phyloP scores from a whole-genome alignment of 1,140 invertebrate species.

The Panonychus citri region DNA sequence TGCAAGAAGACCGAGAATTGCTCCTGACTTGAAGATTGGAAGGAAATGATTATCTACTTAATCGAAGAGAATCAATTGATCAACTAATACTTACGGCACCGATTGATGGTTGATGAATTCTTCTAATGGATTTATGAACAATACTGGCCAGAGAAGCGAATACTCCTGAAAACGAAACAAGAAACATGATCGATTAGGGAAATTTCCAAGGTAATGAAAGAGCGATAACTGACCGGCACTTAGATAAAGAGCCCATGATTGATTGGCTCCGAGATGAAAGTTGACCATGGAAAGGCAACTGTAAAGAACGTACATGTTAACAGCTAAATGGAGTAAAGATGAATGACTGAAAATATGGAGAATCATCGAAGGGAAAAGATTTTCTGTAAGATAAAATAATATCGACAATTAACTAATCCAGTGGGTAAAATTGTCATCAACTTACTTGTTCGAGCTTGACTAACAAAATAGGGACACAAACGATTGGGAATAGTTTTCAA shows the following conservation, averaged over 20 bases:
- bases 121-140: constrained; percentile 42
- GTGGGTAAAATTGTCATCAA: not conserved
- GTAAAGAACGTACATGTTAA: constrained; percentile 88
- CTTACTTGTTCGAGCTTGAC: not conserved
- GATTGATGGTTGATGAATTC: constrained; percentile 44
- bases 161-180: constrained; percentile 28
- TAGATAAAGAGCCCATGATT: constrained; percentile 73
- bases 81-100: constrained; percentile 50
- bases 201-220: no score
- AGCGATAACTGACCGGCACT: constrained; percentile 33
- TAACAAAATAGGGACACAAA: not conserved
- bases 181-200: no score
- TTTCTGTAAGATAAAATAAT: not conserved
- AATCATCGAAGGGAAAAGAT: constrained; percentile 44
- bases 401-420: not conserved
- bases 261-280: constrained; percentile 62
- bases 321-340: constrained; percentile 53
- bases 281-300: constrained; percentile 41
- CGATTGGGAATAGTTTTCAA: not conserved
- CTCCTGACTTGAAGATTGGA: constrained; percentile 46
- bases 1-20: constrained; percentile 66
- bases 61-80: constrained; percentile 1
- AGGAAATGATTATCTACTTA: not conserved
- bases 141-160: constrained; percentile 66
- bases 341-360: constrained; percentile 82